Evolutionary conservation across 2,888 invertebrate species (phyloP).

Genomic region (Ectemnius lituratus): DNA sequence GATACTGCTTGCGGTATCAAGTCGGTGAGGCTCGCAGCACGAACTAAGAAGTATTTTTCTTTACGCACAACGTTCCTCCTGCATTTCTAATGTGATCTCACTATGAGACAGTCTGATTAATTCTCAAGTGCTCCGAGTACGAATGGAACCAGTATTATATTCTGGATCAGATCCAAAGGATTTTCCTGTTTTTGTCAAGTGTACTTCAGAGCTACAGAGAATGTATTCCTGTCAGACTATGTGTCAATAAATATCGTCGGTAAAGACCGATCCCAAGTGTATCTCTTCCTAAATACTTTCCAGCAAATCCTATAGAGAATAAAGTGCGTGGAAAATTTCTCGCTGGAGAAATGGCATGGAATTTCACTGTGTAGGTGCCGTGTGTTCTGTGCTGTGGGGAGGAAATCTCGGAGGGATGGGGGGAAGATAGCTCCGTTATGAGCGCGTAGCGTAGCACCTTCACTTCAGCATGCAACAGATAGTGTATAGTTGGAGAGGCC

Average conservation of each 20-base stretch:
- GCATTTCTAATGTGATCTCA: background rate
- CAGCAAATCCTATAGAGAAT: too few relatives aligned
- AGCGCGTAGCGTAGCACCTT: conserved; percentile 54
- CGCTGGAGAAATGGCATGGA: background rate
- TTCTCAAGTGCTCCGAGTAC: background rate
- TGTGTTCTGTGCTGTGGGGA: background rate
- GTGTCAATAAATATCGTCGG: too few relatives aligned
- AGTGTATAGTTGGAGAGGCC: conserved; percentile 55
- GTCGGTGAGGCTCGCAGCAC: background rate
- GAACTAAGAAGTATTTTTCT: conserved; percentile 18
- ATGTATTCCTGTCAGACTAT: background rate
- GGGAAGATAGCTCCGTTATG: conserved; percentile 63
- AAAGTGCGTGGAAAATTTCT: background rate
- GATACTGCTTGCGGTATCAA: too few relatives aligned
- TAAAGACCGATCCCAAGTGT: too few relatives aligned
- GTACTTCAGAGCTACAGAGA: background rate
- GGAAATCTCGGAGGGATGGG: conserved; percentile 42
- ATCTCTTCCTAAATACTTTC: too few relatives aligned
- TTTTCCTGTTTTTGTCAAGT: background rate
- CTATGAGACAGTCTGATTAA: background rate
- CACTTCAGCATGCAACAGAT: conserved; percentile 58
- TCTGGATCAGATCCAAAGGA: background rate
- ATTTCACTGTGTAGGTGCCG: background rate
- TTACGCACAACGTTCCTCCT: conserved; percentile 15
- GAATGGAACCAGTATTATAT: background rate